phyloP scores from a whole-genome alignment of 2,888 invertebrate genomes.

The Dimorphilus gyrociliatus region DNA sequence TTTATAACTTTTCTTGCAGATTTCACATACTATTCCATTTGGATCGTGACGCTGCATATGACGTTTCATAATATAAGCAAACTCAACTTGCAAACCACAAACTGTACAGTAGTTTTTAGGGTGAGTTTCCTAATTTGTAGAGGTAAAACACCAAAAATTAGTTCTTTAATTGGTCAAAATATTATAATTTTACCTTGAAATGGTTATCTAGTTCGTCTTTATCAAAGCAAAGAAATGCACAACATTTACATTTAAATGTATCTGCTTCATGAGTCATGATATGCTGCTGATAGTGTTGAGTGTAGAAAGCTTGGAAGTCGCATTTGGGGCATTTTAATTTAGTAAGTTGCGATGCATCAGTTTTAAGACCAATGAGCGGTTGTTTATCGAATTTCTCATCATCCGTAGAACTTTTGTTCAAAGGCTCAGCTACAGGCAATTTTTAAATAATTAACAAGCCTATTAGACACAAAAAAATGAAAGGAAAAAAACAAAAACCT shows the following conservation, averaged over 20 bases:
- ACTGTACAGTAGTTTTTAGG: constrained; percentile 31
- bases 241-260: constrained; percentile 25
- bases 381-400: too few relatives aligned
- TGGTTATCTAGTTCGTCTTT: constrained; percentile 26
- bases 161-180: not conserved
- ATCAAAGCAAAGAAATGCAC: constrained; percentile 14
- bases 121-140: constrained; percentile 22
- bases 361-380: constrained; percentile 35
- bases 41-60: constrained; percentile 35
- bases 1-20: constrained; percentile 37
- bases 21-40: constrained; percentile 30
- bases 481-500: too few relatives aligned
- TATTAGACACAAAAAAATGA: too few relatives aligned
- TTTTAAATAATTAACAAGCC: too few relatives aligned
- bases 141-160: not conserved
- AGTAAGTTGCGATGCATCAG: constrained; percentile 27
- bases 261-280: constrained; percentile 22
- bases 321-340: constrained; percentile 31
- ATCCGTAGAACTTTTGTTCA: too few relatives aligned
- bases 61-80: constrained; percentile 35
- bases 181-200: constrained; percentile 22
- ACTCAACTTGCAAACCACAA: constrained; percentile 35
- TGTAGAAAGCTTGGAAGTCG: constrained; percentile 32
- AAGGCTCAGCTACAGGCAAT: too few relatives aligned
- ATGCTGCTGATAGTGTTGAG: constrained; percentile 35